Evolutionary conservation across 2,888 invertebrate genomes (phyloP).

Genomic region (Napeogenes inachia): DNA sequence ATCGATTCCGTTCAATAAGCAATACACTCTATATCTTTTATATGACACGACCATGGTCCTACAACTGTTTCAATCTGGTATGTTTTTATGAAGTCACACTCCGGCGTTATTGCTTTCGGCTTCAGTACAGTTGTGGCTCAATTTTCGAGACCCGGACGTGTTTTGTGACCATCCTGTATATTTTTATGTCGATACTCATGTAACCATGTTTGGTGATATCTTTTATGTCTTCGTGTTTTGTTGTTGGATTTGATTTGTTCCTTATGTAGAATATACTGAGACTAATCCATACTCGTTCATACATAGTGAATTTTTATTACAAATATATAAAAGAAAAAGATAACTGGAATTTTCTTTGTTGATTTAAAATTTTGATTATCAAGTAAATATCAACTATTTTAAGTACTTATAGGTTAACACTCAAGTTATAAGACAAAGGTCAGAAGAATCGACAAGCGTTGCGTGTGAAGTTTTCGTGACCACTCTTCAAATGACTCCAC

Average conservation of each 20-base stretch:
- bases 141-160: conserved; percentile 11
- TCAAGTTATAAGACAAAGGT: conserved; percentile 2
- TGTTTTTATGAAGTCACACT: conserved; percentile 16
- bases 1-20: no score
- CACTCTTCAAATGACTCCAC: conserved; percentile 12
- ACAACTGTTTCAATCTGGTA: conserved; percentile 14
- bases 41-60: no score
- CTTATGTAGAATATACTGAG: no score
- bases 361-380: no score
- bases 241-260: no score
- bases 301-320: no score
- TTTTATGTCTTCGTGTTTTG: not conserved
- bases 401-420: no score
- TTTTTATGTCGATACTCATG: conserved; percentile 7
- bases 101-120: conserved; percentile 20
- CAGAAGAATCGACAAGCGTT: conserved; percentile 1
- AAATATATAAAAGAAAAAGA: no score
- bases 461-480: conserved; percentile 12
- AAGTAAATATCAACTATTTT: no score
- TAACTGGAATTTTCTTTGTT: no score
- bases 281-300: no score
- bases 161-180: conserved; percentile 6
- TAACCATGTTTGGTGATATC: not conserved
- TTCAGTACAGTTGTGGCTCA: conserved; percentile 14
- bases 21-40: no score